These are phyloP conservation scores for Eumeta japonica DNA, from an alignment of 1,140 invertebrate genomes.

Conservation along the genomic window DNA sequence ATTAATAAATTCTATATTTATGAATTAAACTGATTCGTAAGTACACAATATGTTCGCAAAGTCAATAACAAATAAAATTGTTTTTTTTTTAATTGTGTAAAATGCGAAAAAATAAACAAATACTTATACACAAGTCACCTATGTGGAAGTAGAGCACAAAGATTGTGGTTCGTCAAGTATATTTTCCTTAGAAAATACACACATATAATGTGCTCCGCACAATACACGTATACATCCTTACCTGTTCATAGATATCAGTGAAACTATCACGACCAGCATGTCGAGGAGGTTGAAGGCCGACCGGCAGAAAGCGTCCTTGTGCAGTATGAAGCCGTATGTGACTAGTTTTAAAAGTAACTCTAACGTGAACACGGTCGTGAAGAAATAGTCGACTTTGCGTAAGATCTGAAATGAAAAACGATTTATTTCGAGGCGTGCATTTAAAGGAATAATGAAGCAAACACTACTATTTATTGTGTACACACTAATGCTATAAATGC, in stretches of 20 bases:
- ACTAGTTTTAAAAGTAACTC: slow-evolving; percentile 96
- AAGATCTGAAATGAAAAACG: slow-evolving; percentile 71
- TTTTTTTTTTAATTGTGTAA: too few relatives aligned
- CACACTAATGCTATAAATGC: background rate
- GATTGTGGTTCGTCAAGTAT: too few relatives aligned
- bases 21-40: too few relatives aligned
- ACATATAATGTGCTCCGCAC: too few relatives aligned
- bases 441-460: background rate
- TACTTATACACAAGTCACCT: too few relatives aligned
- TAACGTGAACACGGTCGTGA: slow-evolving; percentile 97
- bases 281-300: slow-evolving; percentile 94
- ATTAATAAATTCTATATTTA: too few relatives aligned
- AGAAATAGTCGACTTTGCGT: slow-evolving; percentile 95
- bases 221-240: too few relatives aligned
- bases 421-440: background rate
- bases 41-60: too few relatives aligned
- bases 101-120: too few relatives aligned
- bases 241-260: slow-evolving; percentile 83
- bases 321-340: slow-evolving; percentile 89
- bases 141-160: too few relatives aligned
- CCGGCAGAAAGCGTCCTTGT: slow-evolving; percentile 73
- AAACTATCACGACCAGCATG: slow-evolving; percentile 90
- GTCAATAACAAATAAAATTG: too few relatives aligned
- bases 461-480: background rate
- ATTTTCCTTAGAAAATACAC: too few relatives aligned